A percentile compares a stretch with the other conserved stretches of the same genome.
Conservation (phyloP, 2,113 vertebrate species). For the Eurypyga helias region DNA sequence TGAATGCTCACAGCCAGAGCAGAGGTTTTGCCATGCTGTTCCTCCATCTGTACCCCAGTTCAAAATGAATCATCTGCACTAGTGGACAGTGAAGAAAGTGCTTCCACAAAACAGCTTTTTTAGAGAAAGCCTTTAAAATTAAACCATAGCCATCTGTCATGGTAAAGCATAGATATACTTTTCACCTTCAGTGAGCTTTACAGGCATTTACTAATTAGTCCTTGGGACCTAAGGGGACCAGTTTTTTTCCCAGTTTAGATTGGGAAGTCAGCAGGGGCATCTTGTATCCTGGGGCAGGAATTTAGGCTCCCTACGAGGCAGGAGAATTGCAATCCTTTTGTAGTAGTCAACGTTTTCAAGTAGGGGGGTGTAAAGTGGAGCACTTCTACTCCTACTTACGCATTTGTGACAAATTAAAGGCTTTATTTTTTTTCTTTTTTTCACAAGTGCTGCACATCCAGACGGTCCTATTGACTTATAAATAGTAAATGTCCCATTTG, state of each 20-base stretch:
- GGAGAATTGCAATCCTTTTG: neutral
- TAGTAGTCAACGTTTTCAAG: neutral
- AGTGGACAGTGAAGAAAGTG: slow-evolving; percentile 3
- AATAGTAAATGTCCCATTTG: neutral
- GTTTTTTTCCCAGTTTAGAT: neutral
- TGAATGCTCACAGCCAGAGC: neutral
- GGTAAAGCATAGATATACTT: neutral
- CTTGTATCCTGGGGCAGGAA: slow-evolving; percentile 25
- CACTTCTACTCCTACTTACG: neutral
- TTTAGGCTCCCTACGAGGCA: neutral
- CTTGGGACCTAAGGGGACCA: neutral
- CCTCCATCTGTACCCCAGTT: slow-evolving; percentile 2
- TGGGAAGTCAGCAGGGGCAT: slow-evolving; percentile 25
- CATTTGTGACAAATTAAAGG: neutral
- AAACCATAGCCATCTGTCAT: slow-evolving; percentile 13
- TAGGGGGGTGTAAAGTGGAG: neutral
- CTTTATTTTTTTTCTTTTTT: neutral
- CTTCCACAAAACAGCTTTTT: neutral
- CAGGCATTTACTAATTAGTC: slow-evolving; percentile 37
- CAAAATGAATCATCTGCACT: slow-evolving; percentile 8
- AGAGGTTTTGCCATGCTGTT: slow-evolving; percentile 4
- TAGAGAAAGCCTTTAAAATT: slow-evolving; percentile 4
- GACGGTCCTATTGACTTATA: neutral
- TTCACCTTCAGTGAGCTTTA: slow-evolving; percentile 20
- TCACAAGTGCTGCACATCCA: neutral